These are phyloP conservation scores for Chrosomus eos DNA, from an alignment of 2,797 vertebrate species.

Conservation along the genomic window DNA sequence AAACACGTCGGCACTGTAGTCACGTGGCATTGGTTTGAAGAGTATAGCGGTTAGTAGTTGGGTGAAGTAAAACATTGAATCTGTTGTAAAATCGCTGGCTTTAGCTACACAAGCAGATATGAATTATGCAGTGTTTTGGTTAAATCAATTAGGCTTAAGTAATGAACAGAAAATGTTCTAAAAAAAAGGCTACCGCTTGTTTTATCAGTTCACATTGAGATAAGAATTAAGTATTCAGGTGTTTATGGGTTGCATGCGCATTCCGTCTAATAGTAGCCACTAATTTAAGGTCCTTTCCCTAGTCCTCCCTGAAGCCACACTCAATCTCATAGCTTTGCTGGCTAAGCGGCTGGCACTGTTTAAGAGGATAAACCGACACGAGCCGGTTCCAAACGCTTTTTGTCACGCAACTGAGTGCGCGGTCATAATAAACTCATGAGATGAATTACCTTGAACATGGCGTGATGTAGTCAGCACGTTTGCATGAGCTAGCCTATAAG, in stretches of 20 bases:
- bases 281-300: slow-evolving; percentile 49
- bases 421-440: slow-evolving; percentile 61
- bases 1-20: slow-evolving; percentile 63
- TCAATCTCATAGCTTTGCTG: slow-evolving; percentile 68
- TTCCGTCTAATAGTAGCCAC: slow-evolving; percentile 38
- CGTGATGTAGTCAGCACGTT: slow-evolving; percentile 46
- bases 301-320: slow-evolving; percentile 51
- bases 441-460: slow-evolving; percentile 50
- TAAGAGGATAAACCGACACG: slow-evolving; percentile 77
- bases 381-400: slow-evolving; percentile 68
- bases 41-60: slow-evolving; percentile 53
- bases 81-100: neutral
- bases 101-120: neutral
- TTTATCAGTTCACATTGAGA: neutral
- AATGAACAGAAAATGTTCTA: neutral
- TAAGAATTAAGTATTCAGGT: neutral
- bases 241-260: neutral
- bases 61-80: slow-evolving; percentile 1
- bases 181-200: neutral
- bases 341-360: slow-evolving; percentile 70
- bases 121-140: neutral
- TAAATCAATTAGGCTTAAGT: neutral
- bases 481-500: slow-evolving; percentile 54
- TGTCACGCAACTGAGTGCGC: slow-evolving; percentile 76
- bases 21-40: slow-evolving; percentile 73